These are phyloP conservation scores for Lepus oiostolus DNA, from an alignment of 2,797 vertebrate species.

Conservation along the genomic window DNA sequence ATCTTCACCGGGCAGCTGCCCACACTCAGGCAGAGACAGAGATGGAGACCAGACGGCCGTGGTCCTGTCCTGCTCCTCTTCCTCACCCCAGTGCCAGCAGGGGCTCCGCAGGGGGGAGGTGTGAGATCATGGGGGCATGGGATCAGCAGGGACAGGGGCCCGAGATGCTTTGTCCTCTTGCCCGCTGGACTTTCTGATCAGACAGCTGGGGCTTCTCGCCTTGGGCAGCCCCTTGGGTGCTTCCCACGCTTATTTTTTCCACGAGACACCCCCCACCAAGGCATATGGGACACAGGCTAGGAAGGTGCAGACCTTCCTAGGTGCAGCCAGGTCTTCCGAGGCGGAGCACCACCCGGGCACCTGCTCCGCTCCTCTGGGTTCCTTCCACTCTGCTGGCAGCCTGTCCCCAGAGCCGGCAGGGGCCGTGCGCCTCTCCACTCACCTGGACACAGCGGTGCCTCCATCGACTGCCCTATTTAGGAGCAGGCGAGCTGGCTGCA, in stretches of 20 bases:
- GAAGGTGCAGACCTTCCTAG: background rate
- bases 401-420: slow-evolving; percentile 64
- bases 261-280: background rate
- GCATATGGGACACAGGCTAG: background rate
- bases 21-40: background rate
- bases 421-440: slow-evolving; percentile 57
- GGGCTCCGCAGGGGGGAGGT: background rate
- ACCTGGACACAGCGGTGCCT: slow-evolving; percentile 67
- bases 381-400: background rate
- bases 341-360: background rate
- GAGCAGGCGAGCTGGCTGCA: slow-evolving; percentile 63
- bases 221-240: background rate
- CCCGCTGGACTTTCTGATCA: background rate
- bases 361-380: background rate
- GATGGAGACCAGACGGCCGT: background rate
- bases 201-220: background rate
- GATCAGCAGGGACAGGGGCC: no score
- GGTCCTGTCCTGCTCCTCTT: no score
- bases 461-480: slow-evolving; percentile 87
- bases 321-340: background rate
- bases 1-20: background rate
- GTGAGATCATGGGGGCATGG: background rate
- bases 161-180: background rate
- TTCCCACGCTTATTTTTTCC: background rate
- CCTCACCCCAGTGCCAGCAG: background rate